These are phyloP conservation scores for Drosophila picticornis DNA, from an alignment of 2,888 invertebrate species.

Conservation along the genomic window DNA sequence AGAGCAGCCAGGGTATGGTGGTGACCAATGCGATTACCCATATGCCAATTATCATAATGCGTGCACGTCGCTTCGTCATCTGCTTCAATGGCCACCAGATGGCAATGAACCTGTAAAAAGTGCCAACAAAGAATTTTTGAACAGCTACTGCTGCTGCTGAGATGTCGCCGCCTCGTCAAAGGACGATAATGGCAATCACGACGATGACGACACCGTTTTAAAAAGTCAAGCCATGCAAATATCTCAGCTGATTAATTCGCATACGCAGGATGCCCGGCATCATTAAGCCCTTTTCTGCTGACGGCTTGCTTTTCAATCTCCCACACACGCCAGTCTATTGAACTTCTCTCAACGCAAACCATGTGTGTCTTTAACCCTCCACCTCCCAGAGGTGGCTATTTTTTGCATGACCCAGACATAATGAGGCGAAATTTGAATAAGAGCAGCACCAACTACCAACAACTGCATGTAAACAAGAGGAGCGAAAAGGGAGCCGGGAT, in stretches of 20 bases:
- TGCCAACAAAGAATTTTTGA: slow-evolving; percentile 66
- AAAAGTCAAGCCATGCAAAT: slow-evolving; percentile 66
- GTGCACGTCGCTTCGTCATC: slow-evolving; percentile 94
- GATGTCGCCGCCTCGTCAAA: slow-evolving; percentile 40
- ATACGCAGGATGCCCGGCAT: slow-evolving; percentile 69
- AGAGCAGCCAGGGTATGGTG: slow-evolving; percentile 96
- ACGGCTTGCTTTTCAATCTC: slow-evolving; percentile 74
- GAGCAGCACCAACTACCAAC: slow-evolving; percentile 35
- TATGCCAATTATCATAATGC: slow-evolving; percentile 94
- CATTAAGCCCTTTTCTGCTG: slow-evolving; percentile 77
- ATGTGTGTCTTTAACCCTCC: slow-evolving; percentile 24
- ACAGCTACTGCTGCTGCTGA: slow-evolving; percentile 34
- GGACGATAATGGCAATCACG: slow-evolving; percentile 66
- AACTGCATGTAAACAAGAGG: not conserved
- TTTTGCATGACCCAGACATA: slow-evolving; percentile 64
- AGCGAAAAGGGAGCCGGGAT: not conserved
- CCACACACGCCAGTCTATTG: slow-evolving; percentile 57
- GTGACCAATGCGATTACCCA: slow-evolving; percentile 95
- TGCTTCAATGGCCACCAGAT: slow-evolving; percentile 98
- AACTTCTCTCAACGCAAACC: slow-evolving; percentile 57
- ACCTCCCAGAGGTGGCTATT: slow-evolving; percentile 22
- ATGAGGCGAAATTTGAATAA: slow-evolving; percentile 78
- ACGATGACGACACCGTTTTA: slow-evolving; percentile 62
- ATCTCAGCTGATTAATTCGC: slow-evolving; percentile 77
- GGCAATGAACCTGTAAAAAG: slow-evolving; percentile 93